Evolutionary conservation across 2,797 vertebrate genomes (phyloP), one percentile per base, ranked within the genome.

Genomic region (Tarsius wallacei): DNA sequence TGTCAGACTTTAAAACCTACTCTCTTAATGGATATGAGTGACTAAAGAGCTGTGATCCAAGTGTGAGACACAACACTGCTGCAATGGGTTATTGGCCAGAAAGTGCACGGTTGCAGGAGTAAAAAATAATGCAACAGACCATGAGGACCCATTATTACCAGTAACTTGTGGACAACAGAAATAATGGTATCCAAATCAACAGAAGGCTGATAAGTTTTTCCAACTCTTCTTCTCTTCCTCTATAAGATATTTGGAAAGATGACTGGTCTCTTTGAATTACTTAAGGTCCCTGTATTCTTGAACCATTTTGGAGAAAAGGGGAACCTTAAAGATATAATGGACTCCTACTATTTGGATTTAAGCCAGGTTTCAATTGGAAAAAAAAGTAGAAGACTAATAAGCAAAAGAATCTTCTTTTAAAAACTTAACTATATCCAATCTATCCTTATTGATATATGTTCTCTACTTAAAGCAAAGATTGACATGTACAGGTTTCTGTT

Each of bases 201-300:
- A 57, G 51, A 36, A 94, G 36, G 31, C 2, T 89, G 6, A 73
- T 57, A 31, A 93, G 28, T 55, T 15, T 94, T 87, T 93, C 89
- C 28, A 85, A 3, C 80, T 76, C 64, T 87, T 66, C 55, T 28
- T 91, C 49, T 91, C 81, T 87, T 92, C 80, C 73, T 71, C 59
- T 94, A 47, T 90, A 61, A 85, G 19, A 14, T 88, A 59, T 87
- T 71, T 93, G 49, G 77, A 93, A 97, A 96, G 68, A 82, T 73
- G 42, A 64, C 31, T 77, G n/a, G 16, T 8, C 71, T 93, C 81
- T 94, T 77, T 76, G 82, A 93, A 88, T 42, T 85, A 51, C 49
- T 78, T 74, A 51, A 85, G n/a, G 28, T 66, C 61, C 47, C 68
- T 93, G 33, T 49, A 88, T 80, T 61, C 61, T 94, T 61, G 92